These are phyloP conservation scores for Pterois miles DNA, from an alignment of 2,797 vertebrate genomes.

Conservation along the genomic window DNA sequence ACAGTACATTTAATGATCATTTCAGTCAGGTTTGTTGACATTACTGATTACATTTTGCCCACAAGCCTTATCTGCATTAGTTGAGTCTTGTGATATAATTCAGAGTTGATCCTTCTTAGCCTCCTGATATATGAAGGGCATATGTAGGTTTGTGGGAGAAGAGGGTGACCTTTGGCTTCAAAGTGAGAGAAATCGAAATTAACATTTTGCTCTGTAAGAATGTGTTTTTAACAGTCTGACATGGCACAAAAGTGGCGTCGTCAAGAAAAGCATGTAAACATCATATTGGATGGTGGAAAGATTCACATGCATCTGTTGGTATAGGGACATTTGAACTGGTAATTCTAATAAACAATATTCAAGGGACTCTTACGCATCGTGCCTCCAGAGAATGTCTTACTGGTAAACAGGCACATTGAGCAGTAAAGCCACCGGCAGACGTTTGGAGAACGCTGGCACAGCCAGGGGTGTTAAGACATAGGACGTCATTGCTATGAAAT, in stretches of 20 bases:
- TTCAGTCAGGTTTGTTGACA: neutral
- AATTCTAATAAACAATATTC: neutral
- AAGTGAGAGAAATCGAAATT: neutral
- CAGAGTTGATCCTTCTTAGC: neutral
- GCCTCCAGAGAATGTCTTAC: neutral
- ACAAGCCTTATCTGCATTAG: neutral
- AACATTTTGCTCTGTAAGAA: too few species aligned
- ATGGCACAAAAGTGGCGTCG: neutral
- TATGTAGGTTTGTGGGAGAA: neutral
- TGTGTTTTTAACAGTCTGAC: neutral
- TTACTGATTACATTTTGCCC: neutral
- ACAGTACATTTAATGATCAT: neutral
- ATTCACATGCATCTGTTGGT: neutral
- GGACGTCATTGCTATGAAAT: constrained; percentile 32
- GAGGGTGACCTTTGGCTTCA: neutral
- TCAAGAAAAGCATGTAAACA: neutral
- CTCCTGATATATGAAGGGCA: neutral
- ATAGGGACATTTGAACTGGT: neutral
- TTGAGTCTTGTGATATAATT: neutral
- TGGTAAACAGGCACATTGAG: neutral
- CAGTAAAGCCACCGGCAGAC: constrained; percentile 1
- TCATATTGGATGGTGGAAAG: neutral
- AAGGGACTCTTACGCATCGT: neutral
- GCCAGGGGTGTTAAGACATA: constrained; percentile 3
- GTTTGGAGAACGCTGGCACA: neutral